These are phyloP conservation scores for Drosophila mayri DNA, from an alignment of 1,140 invertebrate species.

Conservation along the genomic window DNA sequence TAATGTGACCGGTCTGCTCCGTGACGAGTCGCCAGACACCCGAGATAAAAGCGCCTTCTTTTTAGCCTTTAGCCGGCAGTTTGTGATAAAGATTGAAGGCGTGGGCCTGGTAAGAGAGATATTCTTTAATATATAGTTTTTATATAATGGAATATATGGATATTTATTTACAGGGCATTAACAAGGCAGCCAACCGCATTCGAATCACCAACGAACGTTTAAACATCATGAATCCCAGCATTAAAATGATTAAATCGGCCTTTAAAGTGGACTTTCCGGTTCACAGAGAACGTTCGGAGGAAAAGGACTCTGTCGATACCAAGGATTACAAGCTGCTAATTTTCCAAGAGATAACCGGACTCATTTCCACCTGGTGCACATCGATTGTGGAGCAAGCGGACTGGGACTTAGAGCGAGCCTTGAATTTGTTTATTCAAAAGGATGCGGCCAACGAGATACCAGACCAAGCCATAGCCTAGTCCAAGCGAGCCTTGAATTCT, in stretches of 20 bases:
- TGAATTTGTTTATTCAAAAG: constrained; percentile 52
- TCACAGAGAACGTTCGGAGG: neutral
- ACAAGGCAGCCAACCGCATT: constrained; percentile 35
- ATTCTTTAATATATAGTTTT: no score
- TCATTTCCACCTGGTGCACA: constrained; percentile 72
- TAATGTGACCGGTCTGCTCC: constrained; percentile 51
- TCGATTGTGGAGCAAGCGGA: constrained; percentile 65
- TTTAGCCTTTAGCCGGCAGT: constrained; percentile 60
- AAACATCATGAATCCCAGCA: constrained; percentile 58
- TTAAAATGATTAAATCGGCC: constrained; percentile 40
- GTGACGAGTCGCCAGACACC: constrained; percentile 30
- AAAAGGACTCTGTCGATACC: constrained; percentile 46
- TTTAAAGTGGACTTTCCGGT: constrained; percentile 52
- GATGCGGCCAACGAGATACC: constrained; percentile 38
- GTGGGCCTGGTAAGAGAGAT: constrained; percentile 29
- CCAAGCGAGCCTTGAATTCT: neutral
- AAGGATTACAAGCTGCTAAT: constrained; percentile 66
- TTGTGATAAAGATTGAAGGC: constrained; percentile 52
- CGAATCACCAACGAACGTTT: constrained; percentile 70
- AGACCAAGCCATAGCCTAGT: constrained; percentile 43
- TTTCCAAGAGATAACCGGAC: constrained; percentile 66
- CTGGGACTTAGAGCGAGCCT: constrained; percentile 61
- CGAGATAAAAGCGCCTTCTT: constrained; percentile 6
- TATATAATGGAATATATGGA: neutral
- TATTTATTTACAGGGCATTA: constrained; percentile 42